A percentile compares a stretch with the other conserved stretches of the same genome.
Evolutionary conservation across 2,113 vertebrate genomes (phyloP).

Genomic region (Spizaetus ornatus): DNA sequence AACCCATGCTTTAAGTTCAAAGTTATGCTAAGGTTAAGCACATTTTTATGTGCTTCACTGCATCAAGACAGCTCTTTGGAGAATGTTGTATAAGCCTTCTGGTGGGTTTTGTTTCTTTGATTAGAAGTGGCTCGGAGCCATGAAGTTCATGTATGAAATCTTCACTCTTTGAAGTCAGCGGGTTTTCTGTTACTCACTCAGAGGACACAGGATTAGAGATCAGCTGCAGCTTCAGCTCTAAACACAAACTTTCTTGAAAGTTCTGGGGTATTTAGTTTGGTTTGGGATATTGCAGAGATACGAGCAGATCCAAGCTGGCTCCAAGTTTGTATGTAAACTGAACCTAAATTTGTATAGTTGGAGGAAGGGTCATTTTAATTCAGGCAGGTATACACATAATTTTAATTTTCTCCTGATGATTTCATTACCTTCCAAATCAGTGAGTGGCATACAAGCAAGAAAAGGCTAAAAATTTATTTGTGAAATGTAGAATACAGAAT

Average conservation of each 20-base stretch:
- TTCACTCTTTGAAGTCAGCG: slow-evolving; percentile 9
- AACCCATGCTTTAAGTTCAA: not conserved
- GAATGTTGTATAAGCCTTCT: slow-evolving; percentile 4
- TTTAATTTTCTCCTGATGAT: not conserved
- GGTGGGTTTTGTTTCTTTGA: slow-evolving; percentile 17
- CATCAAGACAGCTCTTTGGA: not conserved
- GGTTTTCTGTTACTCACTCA: slow-evolving; percentile 3
- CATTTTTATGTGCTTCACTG: not conserved
- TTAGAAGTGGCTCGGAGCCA: slow-evolving; percentile 14
- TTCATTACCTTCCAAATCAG: not conserved
- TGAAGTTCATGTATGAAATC: slow-evolving; percentile 27
- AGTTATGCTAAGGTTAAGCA: not conserved
- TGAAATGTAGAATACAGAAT: not conserved
- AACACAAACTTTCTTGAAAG: not conserved
- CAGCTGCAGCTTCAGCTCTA: not conserved
- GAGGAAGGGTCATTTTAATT: not conserved
- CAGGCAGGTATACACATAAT: not conserved
- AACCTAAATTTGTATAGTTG: not conserved
- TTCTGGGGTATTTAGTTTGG: not conserved
- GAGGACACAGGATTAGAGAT: slow-evolving; percentile 18
- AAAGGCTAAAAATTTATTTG: not conserved
- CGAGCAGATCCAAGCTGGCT: not conserved
- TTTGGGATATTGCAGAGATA: not conserved
- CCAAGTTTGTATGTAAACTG: not conserved
- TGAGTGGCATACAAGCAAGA: not conserved